Evolutionary conservation across 2,113 vertebrate species (phyloP), one percentile per base, ranked within the genome.

Genomic region (Monopterus albus): DNA sequence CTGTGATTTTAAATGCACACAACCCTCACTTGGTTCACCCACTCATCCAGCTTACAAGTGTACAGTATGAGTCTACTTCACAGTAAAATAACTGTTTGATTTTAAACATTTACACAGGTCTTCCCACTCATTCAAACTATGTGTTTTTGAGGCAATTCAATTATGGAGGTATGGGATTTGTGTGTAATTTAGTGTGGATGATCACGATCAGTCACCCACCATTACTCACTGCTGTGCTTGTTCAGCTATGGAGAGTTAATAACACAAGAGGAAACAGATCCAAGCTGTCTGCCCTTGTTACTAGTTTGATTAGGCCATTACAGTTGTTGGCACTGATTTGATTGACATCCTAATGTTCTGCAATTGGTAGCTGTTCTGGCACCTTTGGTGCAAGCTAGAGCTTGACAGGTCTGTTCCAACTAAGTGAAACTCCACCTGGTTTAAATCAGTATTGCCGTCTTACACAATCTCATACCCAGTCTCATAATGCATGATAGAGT

Each of bases 151-250:
- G 36, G 42, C 20, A 2, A 28, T 66, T 66, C 31, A 81, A 52
- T 58, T 69, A 73, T 49, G 39, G 20, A 45, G 7, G 20, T 40
- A 25, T 55, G 18, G 15, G n/a, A 28, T 40, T 78, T 45, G 35
- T 42, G 33, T 49, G 55, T 47, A 65, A 68, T 59, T 80, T 26
- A 35, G 26, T 36, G 51, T 66, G 26, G 39, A 62, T 65, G 42
- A 62, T 51, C 13, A 39, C 25, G 15, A 78, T 85, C 76, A 77
- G 68, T 77, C 84, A 76, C 56, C 46, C 52, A 17, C 49, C 55
- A 70, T 84, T 86, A 60, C 75, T 75, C 46, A 31, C 57, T 38
- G 31, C 8, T 2, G 7, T 61, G 65, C 63, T 14, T 60, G n/a
- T 75, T 69, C 33, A 62, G 23, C 66, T 58, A 47, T 26, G 38